These are phyloP conservation scores for Hyles lineata DNA, from an alignment of 2,888 invertebrate species.

Conservation along the genomic window DNA sequence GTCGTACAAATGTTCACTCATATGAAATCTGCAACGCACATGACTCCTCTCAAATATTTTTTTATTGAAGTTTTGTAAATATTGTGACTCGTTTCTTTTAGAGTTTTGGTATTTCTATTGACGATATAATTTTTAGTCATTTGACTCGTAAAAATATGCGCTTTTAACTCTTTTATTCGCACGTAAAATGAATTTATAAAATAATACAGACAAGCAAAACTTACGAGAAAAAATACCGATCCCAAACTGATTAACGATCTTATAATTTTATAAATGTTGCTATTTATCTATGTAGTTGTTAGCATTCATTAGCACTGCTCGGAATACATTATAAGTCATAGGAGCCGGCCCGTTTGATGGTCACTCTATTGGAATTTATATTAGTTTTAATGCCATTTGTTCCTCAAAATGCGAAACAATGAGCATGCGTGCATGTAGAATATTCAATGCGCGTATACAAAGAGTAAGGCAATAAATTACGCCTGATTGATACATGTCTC, in stretches of 20 bases:
- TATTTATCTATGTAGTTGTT: constrained; percentile 26
- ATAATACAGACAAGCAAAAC: background rate
- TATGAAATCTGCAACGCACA: constrained; percentile 62
- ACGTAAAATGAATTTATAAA: background rate
- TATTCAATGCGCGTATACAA: constrained; percentile 26
- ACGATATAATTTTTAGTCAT: too few species aligned
- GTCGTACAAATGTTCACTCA: constrained; percentile 14
- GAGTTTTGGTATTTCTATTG: constrained; percentile 29
- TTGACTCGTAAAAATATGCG: too few species aligned
- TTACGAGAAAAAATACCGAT: constrained; percentile 7
- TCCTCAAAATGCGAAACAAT: constrained; percentile 18
- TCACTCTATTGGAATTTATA: constrained; percentile 17
- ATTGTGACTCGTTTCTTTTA: constrained; percentile 59
- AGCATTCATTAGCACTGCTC: constrained; percentile 17
- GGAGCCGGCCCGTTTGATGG: constrained; percentile 16
- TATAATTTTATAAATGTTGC: constrained; percentile 41
- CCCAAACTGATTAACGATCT: background rate
- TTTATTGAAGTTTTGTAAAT: constrained; percentile 56
- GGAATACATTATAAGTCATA: constrained; percentile 18
- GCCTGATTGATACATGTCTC: constrained; percentile 61
- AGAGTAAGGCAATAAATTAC: constrained; percentile 43
- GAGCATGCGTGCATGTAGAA: constrained; percentile 8
- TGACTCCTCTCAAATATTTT: constrained; percentile 58
- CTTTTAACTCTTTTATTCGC: background rate
- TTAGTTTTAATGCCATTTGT: constrained; percentile 21